A percentile compares a stretch with the other conserved stretches of the same genome.
phyloP scores from a whole-genome alignment of 2,888 invertebrate genomes.

The Acrobasis consociella region DNA sequence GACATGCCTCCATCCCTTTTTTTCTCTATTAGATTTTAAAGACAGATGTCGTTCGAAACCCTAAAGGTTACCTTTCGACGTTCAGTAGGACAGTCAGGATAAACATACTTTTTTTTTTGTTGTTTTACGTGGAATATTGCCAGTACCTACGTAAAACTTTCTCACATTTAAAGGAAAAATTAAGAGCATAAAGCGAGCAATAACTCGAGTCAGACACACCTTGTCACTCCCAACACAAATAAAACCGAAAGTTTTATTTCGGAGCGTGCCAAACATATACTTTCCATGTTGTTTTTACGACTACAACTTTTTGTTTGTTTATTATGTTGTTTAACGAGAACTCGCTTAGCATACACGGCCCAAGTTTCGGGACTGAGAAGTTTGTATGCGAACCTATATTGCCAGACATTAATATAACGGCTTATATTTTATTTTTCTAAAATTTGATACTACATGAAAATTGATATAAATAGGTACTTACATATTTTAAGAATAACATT shows the following conservation, averaged over 20 bases:
- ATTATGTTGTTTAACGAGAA: slow-evolving; percentile 23
- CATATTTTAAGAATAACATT: too few relatives aligned
- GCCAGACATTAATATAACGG: neutral
- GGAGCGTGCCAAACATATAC: slow-evolving; percentile 39
- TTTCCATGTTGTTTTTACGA: slow-evolving; percentile 50
- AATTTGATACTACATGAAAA: neutral
- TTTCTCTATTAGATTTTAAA: too few relatives aligned
- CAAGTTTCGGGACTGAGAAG: slow-evolving; percentile 1
- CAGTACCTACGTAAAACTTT: neutral
- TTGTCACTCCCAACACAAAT: slow-evolving; percentile 38
- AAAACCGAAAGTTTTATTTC: slow-evolving; percentile 42
- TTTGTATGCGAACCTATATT: neutral
- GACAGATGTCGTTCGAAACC: too few relatives aligned
- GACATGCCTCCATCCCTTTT: too few relatives aligned
- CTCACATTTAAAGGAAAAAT: slow-evolving; percentile 29
- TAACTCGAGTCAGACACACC: slow-evolving; percentile 31
- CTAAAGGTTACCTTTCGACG: too few relatives aligned
- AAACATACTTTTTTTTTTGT: too few relatives aligned
- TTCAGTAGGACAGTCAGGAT: too few relatives aligned
- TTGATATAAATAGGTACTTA: neutral
- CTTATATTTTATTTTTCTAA: neutral
- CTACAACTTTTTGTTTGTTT: slow-evolving; percentile 48
- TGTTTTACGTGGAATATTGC: too few relatives aligned
- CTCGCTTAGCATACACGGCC: slow-evolving; percentile 12
- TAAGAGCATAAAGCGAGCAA: slow-evolving; percentile 26